These are phyloP conservation scores for Pentamera pediparva DNA, from an alignment of 53 echinoderm and acorn worm genomes.

Conservation along the genomic window DNA sequence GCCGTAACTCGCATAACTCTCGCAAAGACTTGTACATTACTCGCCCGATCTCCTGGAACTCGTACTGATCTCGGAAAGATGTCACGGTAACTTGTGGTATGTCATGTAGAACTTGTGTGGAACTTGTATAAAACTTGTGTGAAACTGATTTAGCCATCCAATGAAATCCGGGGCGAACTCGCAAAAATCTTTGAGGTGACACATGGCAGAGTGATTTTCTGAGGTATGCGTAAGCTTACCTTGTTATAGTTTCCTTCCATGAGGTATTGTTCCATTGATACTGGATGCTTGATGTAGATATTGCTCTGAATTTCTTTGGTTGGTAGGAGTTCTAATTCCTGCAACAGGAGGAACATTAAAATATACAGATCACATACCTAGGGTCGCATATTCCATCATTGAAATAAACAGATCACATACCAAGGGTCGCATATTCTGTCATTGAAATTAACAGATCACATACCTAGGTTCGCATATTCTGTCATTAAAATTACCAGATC, in stretches of 20 bases:
- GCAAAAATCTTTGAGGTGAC: not conserved
- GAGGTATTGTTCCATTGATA: conserved; percentile 96
- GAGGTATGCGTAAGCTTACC: conserved; percentile 34
- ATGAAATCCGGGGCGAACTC: too few species aligned
- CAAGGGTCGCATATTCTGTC: not conserved
- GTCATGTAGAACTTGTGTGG: too few species aligned
- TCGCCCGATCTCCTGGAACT: too few species aligned
- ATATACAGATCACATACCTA: not conserved
- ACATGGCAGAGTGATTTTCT: not conserved
- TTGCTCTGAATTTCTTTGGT: conserved; percentile 90
- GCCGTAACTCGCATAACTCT: too few species aligned
- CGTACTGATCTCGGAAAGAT: too few species aligned
- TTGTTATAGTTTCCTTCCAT: conserved; percentile 99
- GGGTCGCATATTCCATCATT: not conserved
- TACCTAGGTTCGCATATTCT: not conserved
- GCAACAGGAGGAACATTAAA: not conserved
- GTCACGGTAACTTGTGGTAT: too few species aligned
- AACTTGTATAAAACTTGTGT: too few species aligned
- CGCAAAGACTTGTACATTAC: too few species aligned
- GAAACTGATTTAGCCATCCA: too few species aligned
- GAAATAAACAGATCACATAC: not conserved
- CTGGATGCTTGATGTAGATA: conserved; percentile 98
- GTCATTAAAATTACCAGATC: not conserved
- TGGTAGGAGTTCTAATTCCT: conserved; percentile 90
- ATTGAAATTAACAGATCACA: not conserved